A percentile compares a stretch with the other conserved stretches of the same genome.
These are phyloP conservation scores for Oophaga sylvatica DNA, from an alignment of 2,797 vertebrate genomes.

Conservation along the genomic window DNA sequence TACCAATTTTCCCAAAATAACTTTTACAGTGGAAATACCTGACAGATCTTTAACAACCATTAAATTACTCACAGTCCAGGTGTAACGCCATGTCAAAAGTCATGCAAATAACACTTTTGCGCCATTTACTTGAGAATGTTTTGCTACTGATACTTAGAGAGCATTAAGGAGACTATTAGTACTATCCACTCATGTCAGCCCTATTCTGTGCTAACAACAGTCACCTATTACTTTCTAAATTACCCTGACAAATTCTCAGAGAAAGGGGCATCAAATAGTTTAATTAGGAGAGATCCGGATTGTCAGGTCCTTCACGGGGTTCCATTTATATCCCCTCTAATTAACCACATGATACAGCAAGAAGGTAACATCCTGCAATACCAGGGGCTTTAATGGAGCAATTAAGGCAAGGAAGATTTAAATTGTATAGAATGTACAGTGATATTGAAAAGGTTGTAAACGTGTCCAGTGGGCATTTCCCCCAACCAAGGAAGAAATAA, in stretches of 20 bases:
- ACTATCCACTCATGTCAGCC: slow-evolving; percentile 40
- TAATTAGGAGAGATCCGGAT: slow-evolving; percentile 58
- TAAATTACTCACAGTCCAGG: background rate
- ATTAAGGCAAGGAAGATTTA: slow-evolving; percentile 33
- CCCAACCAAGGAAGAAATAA: slow-evolving; percentile 56
- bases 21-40: background rate
- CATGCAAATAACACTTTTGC: background rate
- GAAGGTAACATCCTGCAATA: slow-evolving; percentile 23
- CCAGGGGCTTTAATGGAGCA: slow-evolving; percentile 28
- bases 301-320: slow-evolving; percentile 58
- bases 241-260: slow-evolving; percentile 57
- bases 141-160: slow-evolving; percentile 32
- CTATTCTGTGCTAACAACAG: slow-evolving; percentile 54
- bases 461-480: slow-evolving; percentile 58
- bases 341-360: slow-evolving; percentile 58
- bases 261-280: slow-evolving; percentile 61
- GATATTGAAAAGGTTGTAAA: slow-evolving; percentile 51
- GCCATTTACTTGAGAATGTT: slow-evolving; percentile 44
- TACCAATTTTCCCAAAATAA: background rate
- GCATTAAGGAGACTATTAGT: slow-evolving; percentile 47
- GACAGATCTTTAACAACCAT: background rate
- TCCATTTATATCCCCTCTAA: slow-evolving; percentile 61
- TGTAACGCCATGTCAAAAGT: background rate
- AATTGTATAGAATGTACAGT: slow-evolving; percentile 53
- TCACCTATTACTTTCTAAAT: slow-evolving; percentile 61